Conservation (phyloP, 1,140 invertebrate species). For the Drosophila busckii region DNA sequence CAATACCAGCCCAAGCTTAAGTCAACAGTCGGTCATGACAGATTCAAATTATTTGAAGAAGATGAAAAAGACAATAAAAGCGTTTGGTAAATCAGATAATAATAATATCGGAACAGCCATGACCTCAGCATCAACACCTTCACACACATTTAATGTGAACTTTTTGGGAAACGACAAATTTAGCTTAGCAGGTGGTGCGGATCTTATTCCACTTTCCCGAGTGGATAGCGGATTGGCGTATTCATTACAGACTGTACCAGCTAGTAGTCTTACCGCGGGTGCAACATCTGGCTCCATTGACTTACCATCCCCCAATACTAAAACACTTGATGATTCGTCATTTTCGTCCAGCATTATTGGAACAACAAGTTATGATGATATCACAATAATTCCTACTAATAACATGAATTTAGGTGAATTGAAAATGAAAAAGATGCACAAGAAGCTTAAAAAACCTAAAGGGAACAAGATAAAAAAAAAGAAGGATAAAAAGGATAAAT, state of each 20-base stretch:
- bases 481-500: conserved; percentile 87
- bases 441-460: conserved; percentile 86
- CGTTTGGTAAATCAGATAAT: no score
- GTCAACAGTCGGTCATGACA: no score
- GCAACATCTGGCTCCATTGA: conserved; percentile 42
- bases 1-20: no score
- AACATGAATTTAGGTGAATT: conserved; percentile 13
- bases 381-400: conserved; percentile 55
- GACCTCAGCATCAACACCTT: background rate
- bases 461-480: conserved; percentile 86
- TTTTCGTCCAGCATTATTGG: conserved; percentile 19
- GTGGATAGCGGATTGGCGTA: conserved; percentile 44
- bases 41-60: no score
- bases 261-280: conserved; percentile 36
- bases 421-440: conserved; percentile 84
- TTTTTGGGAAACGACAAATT: conserved; percentile 56
- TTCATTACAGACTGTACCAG: conserved; percentile 37
- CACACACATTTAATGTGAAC: conserved; percentile 38
- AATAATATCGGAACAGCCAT: no score
- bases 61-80: no score
- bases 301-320: background rate
- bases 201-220: conserved; percentile 62
- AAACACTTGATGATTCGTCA: conserved; percentile 18
- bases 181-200: conserved; percentile 67
- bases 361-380: conserved; percentile 40